Evolutionary conservation across 2,797 vertebrate genomes (phyloP).

Genomic region (Poeciliopsis turneri): DNA sequence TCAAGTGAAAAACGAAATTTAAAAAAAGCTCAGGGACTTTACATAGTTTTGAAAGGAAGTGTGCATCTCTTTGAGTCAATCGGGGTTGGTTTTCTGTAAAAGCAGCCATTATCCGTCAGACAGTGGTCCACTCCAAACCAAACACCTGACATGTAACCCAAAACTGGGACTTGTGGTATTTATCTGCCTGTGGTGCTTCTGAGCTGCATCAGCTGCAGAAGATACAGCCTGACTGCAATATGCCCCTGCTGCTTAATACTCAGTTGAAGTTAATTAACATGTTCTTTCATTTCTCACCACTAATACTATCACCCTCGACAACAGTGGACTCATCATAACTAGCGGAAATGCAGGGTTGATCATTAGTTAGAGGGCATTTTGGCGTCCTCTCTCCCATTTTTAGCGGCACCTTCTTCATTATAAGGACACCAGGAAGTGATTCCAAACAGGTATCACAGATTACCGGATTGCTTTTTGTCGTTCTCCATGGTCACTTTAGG

Average conservation of each 20-base stretch:
- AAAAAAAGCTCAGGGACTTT: background rate
- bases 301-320: constrained; percentile 59
- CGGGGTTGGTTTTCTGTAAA: constrained; percentile 20
- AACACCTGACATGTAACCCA: constrained; percentile 62
- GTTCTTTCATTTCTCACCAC: background rate
- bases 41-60: background rate
- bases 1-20: background rate
- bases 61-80: background rate
- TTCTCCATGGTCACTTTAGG: constrained; percentile 16
- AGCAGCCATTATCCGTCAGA: constrained; percentile 51
- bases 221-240: constrained; percentile 22
- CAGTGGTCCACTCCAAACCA: constrained; percentile 59
- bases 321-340: constrained; percentile 48
- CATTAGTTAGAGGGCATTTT: constrained; percentile 42
- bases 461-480: constrained; percentile 20
- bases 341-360: constrained; percentile 1
- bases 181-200: constrained; percentile 44
- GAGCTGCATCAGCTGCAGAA: constrained; percentile 31
- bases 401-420: constrained; percentile 58
- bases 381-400: constrained; percentile 39
- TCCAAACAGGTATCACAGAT: constrained; percentile 12
- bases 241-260: background rate
- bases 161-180: constrained; percentile 32
- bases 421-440: constrained; percentile 39
- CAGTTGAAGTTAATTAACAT: background rate